phyloP scores from a whole-genome alignment of 2,113 vertebrate genomes.

The human (Homo sapiens) region DNA sequence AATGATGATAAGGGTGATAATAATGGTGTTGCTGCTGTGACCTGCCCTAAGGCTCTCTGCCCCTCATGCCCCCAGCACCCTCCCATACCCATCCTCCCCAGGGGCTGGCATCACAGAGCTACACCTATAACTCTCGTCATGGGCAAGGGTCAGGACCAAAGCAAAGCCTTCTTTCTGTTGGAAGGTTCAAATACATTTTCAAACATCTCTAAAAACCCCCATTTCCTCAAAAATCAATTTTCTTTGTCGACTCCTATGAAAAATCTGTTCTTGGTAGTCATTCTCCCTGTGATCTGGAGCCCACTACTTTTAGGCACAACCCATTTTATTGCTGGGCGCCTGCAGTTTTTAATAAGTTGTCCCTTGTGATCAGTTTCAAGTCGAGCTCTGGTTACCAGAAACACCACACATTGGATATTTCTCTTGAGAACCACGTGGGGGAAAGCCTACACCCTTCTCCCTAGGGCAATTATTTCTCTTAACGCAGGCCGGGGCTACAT shows the following conservation, averaged over 20 bases:
- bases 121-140: too few relatives aligned
- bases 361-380: not conserved
- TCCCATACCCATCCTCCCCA: not conserved
- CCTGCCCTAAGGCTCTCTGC: not conserved
- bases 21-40: not conserved
- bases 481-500: not conserved
- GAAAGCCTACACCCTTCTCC: not conserved
- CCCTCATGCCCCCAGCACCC: not conserved
- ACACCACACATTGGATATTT: not conserved
- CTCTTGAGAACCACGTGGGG: not conserved
- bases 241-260: not conserved
- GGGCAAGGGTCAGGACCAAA: not conserved
- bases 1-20: rapidly evolving
- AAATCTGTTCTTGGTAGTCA: not conserved
- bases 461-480: not conserved
- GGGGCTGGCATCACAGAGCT: not conserved
- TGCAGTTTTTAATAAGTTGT: not conserved
- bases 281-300: rapidly evolving
- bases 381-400: slow-evolving; percentile 33
- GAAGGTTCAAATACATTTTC: not conserved
- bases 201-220: not conserved
- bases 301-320: not conserved
- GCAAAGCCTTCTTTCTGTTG: not conserved
- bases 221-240: not conserved
- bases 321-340: not conserved